A percentile compares a stretch with the other conserved stretches of the same genome.
Evolutionary conservation across 2,888 invertebrate genomes (phyloP).

Genomic region (Chloromyia formosa): DNA sequence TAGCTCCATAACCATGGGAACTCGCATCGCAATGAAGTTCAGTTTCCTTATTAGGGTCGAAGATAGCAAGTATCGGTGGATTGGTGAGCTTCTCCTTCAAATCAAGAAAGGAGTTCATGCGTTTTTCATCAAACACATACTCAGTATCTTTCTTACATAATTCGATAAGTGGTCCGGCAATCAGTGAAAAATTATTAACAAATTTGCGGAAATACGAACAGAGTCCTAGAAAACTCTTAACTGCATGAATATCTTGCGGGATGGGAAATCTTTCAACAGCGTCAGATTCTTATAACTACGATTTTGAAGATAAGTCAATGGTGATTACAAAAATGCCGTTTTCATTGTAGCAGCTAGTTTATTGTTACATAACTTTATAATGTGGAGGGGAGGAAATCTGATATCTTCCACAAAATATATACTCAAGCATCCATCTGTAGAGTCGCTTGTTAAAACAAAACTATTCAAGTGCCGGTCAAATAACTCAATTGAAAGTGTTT

Average conservation of each 20-base stretch:
- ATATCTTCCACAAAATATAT: too few species aligned
- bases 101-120: slow-evolving; percentile 37
- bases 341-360: too few species aligned
- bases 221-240: slow-evolving; percentile 48
- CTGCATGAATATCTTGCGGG: slow-evolving; percentile 18
- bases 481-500: too few species aligned
- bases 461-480: too few species aligned
- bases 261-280: slow-evolving; percentile 23
- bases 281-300: too few species aligned
- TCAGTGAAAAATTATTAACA: slow-evolving; percentile 47
- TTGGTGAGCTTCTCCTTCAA: slow-evolving; percentile 44
- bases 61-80: slow-evolving; percentile 54
- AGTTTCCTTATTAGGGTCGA: slow-evolving; percentile 52
- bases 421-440: too few species aligned
- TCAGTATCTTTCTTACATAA: slow-evolving; percentile 48
- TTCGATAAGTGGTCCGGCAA: slow-evolving; percentile 55
- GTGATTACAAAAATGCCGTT: too few species aligned
- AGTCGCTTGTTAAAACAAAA: too few species aligned
- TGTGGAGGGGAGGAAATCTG: too few species aligned
- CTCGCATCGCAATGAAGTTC: slow-evolving; percentile 56
- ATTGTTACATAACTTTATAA: too few species aligned
- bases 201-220: slow-evolving; percentile 49
- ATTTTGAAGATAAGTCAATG: too few species aligned
- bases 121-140: slow-evolving; percentile 42
- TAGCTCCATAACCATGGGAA: slow-evolving; percentile 52